These are phyloP conservation scores for Mormyrus proboscirostris DNA, from an alignment of 2,797 vertebrate genomes.

Conservation along the genomic window DNA sequence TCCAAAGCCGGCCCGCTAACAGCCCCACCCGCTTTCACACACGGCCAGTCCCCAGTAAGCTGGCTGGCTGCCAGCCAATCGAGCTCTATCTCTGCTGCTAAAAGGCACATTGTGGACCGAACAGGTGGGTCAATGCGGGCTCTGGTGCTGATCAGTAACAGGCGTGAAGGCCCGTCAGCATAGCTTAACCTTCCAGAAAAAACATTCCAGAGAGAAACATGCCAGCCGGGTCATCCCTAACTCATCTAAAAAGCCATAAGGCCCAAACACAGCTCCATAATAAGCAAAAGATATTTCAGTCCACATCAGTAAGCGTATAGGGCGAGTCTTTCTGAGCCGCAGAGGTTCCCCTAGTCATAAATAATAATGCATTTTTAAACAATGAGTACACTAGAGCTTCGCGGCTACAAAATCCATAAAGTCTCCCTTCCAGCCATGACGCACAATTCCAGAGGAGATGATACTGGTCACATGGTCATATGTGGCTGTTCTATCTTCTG, in stretches of 20 bases:
- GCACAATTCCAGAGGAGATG: background rate
- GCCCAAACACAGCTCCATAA: background rate
- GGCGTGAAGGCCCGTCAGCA: background rate
- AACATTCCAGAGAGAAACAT: background rate
- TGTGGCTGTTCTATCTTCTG: background rate
- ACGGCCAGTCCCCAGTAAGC: background rate
- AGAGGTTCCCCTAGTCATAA: background rate
- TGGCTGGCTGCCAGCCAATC: background rate
- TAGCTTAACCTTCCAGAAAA: background rate
- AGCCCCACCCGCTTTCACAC: background rate
- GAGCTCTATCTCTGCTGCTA: background rate
- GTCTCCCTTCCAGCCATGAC: background rate
- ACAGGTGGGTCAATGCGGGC: background rate
- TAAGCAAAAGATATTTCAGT: background rate
- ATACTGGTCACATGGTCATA: background rate
- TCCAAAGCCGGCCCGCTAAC: background rate
- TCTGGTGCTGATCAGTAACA: background rate
- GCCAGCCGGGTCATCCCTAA: background rate
- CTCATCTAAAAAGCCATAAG: background rate
- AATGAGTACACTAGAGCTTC: background rate
- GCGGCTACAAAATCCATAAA: background rate
- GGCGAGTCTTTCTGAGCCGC: background rate
- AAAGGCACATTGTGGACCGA: background rate
- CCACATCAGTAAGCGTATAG: too few species aligned
- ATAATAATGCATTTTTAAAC: constrained; percentile 7